These are phyloP conservation scores for Ennomos quercinarius DNA, from an alignment of 2,888 invertebrate species.

Conservation along the genomic window DNA sequence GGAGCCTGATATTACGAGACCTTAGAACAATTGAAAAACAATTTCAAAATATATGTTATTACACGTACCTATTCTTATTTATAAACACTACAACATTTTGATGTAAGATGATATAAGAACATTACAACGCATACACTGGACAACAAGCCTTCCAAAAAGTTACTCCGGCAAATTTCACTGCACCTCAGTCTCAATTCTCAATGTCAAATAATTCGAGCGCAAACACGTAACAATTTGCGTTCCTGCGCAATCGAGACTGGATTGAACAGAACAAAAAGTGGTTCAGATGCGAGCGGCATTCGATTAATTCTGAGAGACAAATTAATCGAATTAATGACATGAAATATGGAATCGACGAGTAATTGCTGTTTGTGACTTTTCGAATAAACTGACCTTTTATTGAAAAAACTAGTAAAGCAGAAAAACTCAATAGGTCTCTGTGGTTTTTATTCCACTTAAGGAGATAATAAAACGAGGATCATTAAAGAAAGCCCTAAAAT, in stretches of 20 bases:
- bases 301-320: conserved; percentile 59
- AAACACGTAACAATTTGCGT: conserved; percentile 56
- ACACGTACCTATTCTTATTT: no score
- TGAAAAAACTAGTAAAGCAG: no score
- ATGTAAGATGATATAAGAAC: neutral
- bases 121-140: conserved; percentile 12
- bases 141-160: conserved; percentile 27
- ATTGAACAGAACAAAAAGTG: conserved; percentile 47
- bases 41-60: no score
- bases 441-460: no score
- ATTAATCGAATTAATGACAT: conserved; percentile 62
- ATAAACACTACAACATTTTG: neutral
- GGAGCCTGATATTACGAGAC: no score
- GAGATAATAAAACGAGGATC: neutral
- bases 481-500: neutral
- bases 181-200: conserved; percentile 53
- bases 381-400: conserved; percentile 32
- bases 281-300: conserved; percentile 38
- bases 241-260: conserved; percentile 48
- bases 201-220: conserved; percentile 40
- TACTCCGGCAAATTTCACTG: conserved; percentile 53
- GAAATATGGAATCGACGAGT: conserved; percentile 38
- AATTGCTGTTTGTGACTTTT: conserved; percentile 27
- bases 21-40: no score
- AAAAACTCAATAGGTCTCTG: no score